Conservation (phyloP, 2,797 vertebrate genomes). For the Micrastur ruficollis region DNA sequence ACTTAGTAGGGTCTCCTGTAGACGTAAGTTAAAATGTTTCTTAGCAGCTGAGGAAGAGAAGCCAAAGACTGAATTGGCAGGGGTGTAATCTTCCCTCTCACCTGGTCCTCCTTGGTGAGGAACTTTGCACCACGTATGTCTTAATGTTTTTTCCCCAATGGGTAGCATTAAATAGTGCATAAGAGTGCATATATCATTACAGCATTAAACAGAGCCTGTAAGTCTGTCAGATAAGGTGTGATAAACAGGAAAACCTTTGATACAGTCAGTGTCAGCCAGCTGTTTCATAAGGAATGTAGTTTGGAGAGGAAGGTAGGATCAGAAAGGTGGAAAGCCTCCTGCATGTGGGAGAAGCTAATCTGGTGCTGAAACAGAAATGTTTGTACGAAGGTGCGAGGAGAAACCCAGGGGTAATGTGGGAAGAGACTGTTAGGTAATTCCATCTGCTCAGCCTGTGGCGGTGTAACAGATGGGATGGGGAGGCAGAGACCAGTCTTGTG, state of each 20-base stretch:
- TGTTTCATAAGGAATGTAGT: background rate
- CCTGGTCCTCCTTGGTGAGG: background rate
- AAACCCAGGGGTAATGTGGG: background rate
- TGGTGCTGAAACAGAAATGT: background rate
- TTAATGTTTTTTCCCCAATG: background rate
- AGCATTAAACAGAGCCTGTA: background rate
- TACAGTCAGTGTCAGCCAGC: background rate
- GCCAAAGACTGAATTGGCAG: background rate
- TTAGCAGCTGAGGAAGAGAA: background rate
- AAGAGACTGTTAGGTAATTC: background rate
- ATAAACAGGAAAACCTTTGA: background rate
- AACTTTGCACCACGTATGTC: background rate
- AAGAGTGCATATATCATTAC: background rate
- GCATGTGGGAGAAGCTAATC: background rate
- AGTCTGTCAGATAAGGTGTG: background rate
- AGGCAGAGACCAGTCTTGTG: background rate
- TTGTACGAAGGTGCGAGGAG: background rate
- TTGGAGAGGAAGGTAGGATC: background rate
- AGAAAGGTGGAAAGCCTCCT: background rate
- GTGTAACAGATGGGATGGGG: background rate
- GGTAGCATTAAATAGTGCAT: background rate
- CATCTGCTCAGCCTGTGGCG: fast-evolving
- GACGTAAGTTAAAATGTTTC: background rate
- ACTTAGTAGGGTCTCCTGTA: background rate
- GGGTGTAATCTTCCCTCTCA: background rate